Base-by-base conservation (phyloP, 2,888 invertebrate species). In the Gibbula magus region DNA sequence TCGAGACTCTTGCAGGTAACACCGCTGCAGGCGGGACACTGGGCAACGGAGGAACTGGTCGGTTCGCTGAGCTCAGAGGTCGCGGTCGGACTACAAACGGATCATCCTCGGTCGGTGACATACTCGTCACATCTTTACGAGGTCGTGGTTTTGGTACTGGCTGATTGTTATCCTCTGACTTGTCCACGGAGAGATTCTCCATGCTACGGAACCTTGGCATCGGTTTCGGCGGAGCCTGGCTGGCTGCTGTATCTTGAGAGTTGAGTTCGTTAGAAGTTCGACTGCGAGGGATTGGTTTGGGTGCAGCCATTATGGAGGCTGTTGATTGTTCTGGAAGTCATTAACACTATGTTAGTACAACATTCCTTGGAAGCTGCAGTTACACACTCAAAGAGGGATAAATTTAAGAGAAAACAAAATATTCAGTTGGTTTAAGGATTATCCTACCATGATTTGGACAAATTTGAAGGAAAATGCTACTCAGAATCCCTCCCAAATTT, bases 51-150 rank as follows among this genome's bases (percentile, higher is more conserved):
- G 79, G 75, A 16, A 18, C 20, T 18, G 70, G 39, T 3, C 32
- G 20, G 16, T 10, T 20, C 1, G n/a, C 70, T 8, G 70, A 18
- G 13, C 7, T 18, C 39, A n/a, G 25, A 18, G 70, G 70, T 70
- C 70, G 70, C 35, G 70, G 70, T 39, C 35, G 35, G 18, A 70
- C 70, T 39, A 39, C 32, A 35, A 70, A 70, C 13, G 32, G 70
- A 70, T 39, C 39, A 39, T 32, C 35, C 10, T 78, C 13, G 25
- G 79, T 77, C 25, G 83, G 56, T 16, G 81, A 73, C 79, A 82
- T 81, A 78, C 88, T 88, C 77, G 87, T 86, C 4, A 89, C 83
- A 79, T 88, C 87, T 35, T 86, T 73, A 61, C 89, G 80, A 52
- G 89, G 88, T 3, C 66, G 73, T 2, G 79, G 79, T 61, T 25